These are phyloP conservation scores for Reticulitermes lucifugus DNA, from an alignment of 2,888 invertebrate genomes.

Conservation along the genomic window DNA sequence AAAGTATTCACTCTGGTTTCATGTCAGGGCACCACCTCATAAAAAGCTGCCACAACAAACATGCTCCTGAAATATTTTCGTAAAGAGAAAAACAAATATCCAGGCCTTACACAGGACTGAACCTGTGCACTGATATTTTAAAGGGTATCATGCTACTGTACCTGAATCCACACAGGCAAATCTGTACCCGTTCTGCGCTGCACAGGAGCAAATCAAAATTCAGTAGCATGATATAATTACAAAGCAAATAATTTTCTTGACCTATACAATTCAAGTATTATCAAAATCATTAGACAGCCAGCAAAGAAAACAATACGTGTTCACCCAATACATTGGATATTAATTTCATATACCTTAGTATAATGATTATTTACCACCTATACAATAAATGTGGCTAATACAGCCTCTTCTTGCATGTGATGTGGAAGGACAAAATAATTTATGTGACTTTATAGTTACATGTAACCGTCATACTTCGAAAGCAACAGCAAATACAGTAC, in stretches of 20 bases:
- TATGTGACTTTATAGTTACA: no score
- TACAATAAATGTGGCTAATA: no score
- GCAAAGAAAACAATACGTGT: no score
- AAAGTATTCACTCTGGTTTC: not conserved
- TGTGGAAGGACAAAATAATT: no score
- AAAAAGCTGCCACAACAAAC: not conserved
- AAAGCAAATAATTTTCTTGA: not conserved
- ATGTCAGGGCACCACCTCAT: not conserved
- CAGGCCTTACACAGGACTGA: not conserved
- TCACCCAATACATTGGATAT: no score
- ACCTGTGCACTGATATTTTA: constrained; percentile 2
- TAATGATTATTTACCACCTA: no score
- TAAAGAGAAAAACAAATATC: not conserved
- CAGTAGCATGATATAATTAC: constrained; percentile 13
- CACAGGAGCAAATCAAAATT: constrained; percentile 18
- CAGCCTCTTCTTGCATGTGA: no score
- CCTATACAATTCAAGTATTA: not conserved
- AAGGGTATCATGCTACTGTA: constrained; percentile 16
- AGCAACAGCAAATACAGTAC: no score
- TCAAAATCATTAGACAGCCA: no score
- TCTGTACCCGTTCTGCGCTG: constrained; percentile 20
- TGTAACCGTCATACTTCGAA: no score
- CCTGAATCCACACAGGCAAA: constrained; percentile 27
- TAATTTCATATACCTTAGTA: no score
- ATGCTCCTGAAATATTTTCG: not conserved